phyloP scores from a whole-genome alignment of 2,888 invertebrate species.

The Drosophila melanocephala region DNA sequence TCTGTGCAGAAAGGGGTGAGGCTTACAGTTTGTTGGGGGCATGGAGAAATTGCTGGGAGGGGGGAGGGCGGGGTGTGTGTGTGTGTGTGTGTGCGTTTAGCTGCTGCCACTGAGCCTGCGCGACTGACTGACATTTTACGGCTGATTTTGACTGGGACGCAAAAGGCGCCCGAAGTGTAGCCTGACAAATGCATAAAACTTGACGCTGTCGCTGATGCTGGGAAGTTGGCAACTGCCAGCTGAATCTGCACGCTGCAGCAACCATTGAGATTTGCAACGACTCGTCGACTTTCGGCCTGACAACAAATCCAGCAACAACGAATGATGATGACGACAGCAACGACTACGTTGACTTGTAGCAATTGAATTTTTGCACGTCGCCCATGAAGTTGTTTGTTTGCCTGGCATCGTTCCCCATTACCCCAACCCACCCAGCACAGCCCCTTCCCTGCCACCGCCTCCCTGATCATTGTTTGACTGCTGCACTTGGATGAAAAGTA shows the following conservation, averaged over 20 bases:
- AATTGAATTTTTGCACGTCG: constrained; percentile 82
- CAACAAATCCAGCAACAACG: constrained; percentile 23
- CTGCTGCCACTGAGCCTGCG: constrained; percentile 33
- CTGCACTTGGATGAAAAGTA: constrained; percentile 77
- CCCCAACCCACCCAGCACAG: constrained; percentile 12
- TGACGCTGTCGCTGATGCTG: constrained; percentile 29
- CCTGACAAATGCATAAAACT: constrained; percentile 81
- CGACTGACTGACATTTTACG: constrained; percentile 79
- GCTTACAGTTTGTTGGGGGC: neutral
- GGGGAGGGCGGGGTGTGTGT: neutral
- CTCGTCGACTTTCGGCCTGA: constrained; percentile 28
- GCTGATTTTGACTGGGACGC: constrained; percentile 54
- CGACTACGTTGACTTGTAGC: constrained; percentile 72
- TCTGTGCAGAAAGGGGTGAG: constrained; percentile 27
- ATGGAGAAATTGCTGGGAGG: neutral
- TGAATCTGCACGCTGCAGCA: constrained; percentile 24
- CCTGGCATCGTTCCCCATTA: constrained; percentile 62
- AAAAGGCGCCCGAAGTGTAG: constrained; percentile 70
- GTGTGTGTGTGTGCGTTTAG: constrained; percentile 1
- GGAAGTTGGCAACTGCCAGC: constrained; percentile 31
- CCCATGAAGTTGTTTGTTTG: constrained; percentile 82
- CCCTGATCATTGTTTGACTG: constrained; percentile 39
- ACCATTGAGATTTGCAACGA: constrained; percentile 60
- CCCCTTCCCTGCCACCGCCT: neutral
- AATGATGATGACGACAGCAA: constrained; percentile 47